Evolutionary conservation across 2,797 vertebrate genomes (phyloP).

Genomic region (Helarctos malayanus): DNA sequence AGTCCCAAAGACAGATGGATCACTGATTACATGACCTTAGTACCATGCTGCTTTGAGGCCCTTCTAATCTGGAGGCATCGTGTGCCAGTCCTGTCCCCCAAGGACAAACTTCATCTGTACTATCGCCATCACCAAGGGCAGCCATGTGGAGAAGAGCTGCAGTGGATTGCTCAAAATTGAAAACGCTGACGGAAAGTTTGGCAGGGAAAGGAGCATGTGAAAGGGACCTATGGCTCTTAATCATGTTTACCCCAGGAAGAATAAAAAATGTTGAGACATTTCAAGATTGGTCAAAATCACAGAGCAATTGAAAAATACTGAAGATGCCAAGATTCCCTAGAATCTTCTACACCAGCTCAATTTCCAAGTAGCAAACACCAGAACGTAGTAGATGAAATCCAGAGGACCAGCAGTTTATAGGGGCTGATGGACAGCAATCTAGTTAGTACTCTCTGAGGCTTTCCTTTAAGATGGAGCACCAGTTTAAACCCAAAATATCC

Average conservation of each 20-base stretch:
- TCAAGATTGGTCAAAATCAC: slow-evolving; percentile 24
- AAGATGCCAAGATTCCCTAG: neutral
- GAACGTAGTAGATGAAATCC: neutral
- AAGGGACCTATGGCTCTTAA: neutral
- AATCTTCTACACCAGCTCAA: slow-evolving; percentile 4
- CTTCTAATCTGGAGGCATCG: neutral
- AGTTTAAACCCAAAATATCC: neutral
- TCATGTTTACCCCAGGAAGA: neutral
- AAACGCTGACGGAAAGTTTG: neutral
- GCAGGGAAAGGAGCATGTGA: neutral
- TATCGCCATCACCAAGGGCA: neutral
- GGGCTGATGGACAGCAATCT: neutral
- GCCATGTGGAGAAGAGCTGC: neutral
- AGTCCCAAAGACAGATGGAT: neutral
- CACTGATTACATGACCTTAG: neutral
- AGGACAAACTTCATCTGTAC: neutral
- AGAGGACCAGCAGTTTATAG: neutral
- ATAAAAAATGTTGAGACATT: neutral
- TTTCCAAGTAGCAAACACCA: neutral
- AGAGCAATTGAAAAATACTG: neutral
- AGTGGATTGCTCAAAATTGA: neutral
- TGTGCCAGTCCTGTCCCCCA: neutral
- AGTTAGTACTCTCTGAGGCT: neutral
- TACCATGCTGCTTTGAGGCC: neutral
- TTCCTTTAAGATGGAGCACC: neutral